phyloP scores from a whole-genome alignment of 1,140 invertebrate genomes.

The Cotesia chilonis region DNA sequence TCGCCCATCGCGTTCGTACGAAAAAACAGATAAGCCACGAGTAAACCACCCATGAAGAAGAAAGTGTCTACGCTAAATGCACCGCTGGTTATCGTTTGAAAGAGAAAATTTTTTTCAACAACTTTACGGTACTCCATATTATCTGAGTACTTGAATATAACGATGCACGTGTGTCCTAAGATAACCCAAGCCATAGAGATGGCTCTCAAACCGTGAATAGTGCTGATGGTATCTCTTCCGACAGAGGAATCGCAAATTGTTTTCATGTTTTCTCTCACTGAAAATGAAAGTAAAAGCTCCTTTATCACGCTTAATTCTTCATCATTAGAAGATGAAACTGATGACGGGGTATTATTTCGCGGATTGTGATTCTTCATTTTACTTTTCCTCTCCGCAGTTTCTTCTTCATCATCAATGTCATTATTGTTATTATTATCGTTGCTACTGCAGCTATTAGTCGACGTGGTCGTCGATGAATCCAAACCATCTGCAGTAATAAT shows the following conservation, averaged over 20 bases:
- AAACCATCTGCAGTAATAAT: conserved; percentile 14
- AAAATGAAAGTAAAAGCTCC: conserved; percentile 82
- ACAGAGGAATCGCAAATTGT: conserved; percentile 81
- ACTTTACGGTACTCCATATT: conserved; percentile 82
- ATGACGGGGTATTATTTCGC: not conserved
- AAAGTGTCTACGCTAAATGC: conserved; percentile 92
- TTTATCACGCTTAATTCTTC: conserved; percentile 68
- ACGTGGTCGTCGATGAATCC: not conserved
- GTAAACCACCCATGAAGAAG: conserved; percentile 85
- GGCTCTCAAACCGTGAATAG: conserved; percentile 82
- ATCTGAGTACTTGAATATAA: conserved; percentile 85
- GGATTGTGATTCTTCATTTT: not conserved
- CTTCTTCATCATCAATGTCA: not conserved
- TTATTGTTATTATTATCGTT: conserved; percentile 1
- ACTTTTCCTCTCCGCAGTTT: no score
- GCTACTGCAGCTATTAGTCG: not conserved
- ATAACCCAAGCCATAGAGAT: conserved; percentile 94
- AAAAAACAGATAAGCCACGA: conserved; percentile 86
- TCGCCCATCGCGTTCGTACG: conserved; percentile 82
- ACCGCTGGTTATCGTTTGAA: conserved; percentile 86
- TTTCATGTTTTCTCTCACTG: conserved; percentile 76
- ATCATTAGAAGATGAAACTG: not conserved
- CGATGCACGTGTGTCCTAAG: conserved; percentile 87
- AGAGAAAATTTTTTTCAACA: conserved; percentile 81
- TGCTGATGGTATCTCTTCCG: conserved; percentile 81